Evolutionary conservation across 1,140 invertebrate genomes (phyloP).

Genomic region (Halictus rubicundus): DNA sequence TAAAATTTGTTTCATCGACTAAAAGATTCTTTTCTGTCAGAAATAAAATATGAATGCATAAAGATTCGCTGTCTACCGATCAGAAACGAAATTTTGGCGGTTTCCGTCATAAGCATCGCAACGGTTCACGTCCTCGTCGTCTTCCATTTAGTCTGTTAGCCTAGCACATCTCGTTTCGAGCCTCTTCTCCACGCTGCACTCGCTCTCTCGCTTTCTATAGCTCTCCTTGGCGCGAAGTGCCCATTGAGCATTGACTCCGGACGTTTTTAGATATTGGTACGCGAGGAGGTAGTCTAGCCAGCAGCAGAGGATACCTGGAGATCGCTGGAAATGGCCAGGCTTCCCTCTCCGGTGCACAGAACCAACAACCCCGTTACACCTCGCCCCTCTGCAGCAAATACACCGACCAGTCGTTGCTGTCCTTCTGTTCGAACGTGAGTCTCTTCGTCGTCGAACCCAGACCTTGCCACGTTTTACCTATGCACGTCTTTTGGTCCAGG

Average conservation of each 20-base stretch:
- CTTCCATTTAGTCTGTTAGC: too few species aligned
- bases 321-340: conserved; percentile 56
- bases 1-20: too few species aligned
- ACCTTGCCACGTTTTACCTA: too few species aligned
- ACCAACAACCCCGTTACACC: conserved; percentile 52
- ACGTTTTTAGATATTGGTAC: conserved; percentile 69
- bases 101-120: too few species aligned
- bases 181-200: background rate
- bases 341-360: conserved; percentile 29
- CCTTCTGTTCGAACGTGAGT: conserved; percentile 76
- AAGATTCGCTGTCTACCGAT: too few species aligned
- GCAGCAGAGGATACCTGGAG: conserved; percentile 70
- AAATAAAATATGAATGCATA: too few species aligned
- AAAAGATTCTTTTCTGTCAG: too few species aligned
- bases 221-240: too few species aligned
- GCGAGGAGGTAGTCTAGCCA: conserved; percentile 74
- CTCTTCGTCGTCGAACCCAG: background rate
- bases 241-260: background rate
- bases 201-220: background rate
- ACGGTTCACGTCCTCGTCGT: too few species aligned
- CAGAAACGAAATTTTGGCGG: too few species aligned
- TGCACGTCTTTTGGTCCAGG: conserved; percentile 42
- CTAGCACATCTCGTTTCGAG: background rate
- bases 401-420: conserved; percentile 73
- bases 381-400: conserved; percentile 71